Percentiles rank a stretch among this genome's conserved stretches.
Conservation (phyloP, 2,888 invertebrate genomes). For the Eupithecia tripunctaria region DNA sequence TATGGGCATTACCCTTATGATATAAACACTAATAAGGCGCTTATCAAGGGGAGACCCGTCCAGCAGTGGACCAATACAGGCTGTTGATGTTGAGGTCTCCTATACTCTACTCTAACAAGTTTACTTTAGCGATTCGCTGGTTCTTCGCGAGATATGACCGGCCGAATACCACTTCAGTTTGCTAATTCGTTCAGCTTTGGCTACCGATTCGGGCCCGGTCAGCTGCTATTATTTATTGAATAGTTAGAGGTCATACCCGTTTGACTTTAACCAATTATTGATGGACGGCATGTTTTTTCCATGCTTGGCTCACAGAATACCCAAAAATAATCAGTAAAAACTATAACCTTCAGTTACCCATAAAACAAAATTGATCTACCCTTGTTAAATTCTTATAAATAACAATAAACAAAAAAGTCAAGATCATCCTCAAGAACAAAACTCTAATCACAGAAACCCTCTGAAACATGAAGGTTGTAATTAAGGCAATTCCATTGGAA, state of each 20-base stretch:
- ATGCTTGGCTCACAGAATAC: conserved; percentile 7
- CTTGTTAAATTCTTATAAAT: background rate
- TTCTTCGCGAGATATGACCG: no score
- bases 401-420: conserved; percentile 23
- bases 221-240: background rate
- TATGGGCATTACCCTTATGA: no score
- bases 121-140: no score
- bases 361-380: background rate
- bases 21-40: no score
- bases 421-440: conserved; percentile 41
- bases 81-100: no score
- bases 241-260: background rate
- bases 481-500: conserved; percentile 49
- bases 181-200: no score
- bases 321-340: conserved; percentile 16
- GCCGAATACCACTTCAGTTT: no score
- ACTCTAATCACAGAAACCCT: conserved; percentile 50
- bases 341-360: background rate
- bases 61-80: no score
- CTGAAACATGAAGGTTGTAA: conserved; percentile 56
- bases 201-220: no score
- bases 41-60: no score
- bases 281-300: background rate
- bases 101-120: no score
- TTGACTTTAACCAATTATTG: background rate